Percentiles rank a stretch among this genome's conserved stretches.
These are phyloP conservation scores for Myrmecobius fasciatus DNA, from an alignment of 2,113 vertebrate species.

Conservation along the genomic window DNA sequence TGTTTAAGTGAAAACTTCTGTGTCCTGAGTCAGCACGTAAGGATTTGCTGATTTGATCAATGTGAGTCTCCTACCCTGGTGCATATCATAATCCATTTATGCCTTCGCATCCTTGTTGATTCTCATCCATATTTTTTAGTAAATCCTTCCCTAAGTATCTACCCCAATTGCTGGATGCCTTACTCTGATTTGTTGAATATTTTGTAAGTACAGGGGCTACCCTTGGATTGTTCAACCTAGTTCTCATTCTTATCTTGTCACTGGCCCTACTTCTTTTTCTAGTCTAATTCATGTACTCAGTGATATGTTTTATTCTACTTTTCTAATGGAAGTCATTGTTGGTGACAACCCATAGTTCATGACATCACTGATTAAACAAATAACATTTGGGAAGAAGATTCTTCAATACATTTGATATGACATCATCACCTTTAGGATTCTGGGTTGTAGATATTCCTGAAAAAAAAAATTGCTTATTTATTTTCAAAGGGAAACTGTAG, in stretches of 20 bases:
- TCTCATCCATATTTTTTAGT: background rate
- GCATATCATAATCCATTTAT: background rate
- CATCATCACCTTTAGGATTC: background rate
- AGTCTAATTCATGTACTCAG: background rate
- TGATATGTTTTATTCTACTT: background rate
- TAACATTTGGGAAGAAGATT: background rate
- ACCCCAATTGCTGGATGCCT: background rate
- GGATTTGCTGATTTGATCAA: background rate
- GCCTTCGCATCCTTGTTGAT: background rate
- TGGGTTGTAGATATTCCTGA: background rate
- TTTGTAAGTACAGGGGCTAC: background rate
- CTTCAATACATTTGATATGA: background rate
- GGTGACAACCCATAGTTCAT: background rate
- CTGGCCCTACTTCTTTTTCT: background rate
- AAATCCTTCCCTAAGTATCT: background rate
- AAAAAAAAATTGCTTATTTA: conserved; percentile 27
- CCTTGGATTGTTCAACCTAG: background rate
- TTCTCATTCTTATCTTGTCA: background rate
- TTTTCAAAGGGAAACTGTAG: background rate
- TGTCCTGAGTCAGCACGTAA: background rate
- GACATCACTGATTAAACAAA: background rate
- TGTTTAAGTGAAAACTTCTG: background rate
- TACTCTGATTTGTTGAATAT: background rate
- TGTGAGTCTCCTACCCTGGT: background rate
- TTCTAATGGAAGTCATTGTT: background rate